Conservation (phyloP, 2,888 invertebrate genomes). For the Auanema freiburgensis region DNA sequence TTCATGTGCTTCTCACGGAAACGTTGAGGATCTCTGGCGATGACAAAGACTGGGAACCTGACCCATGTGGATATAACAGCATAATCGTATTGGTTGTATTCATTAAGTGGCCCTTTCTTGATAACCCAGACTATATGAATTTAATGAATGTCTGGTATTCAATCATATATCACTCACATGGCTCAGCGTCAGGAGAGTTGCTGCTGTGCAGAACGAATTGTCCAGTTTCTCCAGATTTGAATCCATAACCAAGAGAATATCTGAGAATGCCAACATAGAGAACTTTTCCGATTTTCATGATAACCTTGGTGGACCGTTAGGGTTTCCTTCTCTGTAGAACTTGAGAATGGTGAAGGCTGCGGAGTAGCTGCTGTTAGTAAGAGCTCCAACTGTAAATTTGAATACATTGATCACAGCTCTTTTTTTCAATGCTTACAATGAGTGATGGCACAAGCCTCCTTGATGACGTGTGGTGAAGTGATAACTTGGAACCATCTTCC, state of each 20-base stretch:
- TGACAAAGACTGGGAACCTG: slow-evolving; percentile 64
- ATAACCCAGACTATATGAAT: slow-evolving; percentile 64
- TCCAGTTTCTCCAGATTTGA: slow-evolving; percentile 64
- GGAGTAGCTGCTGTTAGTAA: slow-evolving; percentile 65
- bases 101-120: slow-evolving; percentile 65
- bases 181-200: slow-evolving; percentile 64
- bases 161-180: slow-evolving; percentile 48
- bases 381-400: slow-evolving; percentile 61
- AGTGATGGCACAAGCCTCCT: slow-evolving; percentile 65
- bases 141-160: not conserved
- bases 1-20: slow-evolving; percentile 62
- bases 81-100: slow-evolving; percentile 65
- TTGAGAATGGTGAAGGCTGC: slow-evolving; percentile 65
- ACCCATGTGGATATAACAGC: slow-evolving; percentile 62
- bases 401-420: not conserved
- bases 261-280: slow-evolving; percentile 19
- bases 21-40: slow-evolving; percentile 64
- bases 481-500: slow-evolving; percentile 66
- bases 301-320: slow-evolving; percentile 62
- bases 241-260: slow-evolving; percentile 65
- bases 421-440: slow-evolving; percentile 50
- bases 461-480: slow-evolving; percentile 64
- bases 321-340: slow-evolving; percentile 65
- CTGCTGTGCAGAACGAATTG: slow-evolving; percentile 64
- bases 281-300: not conserved